Evolutionary conservation across 2,797 vertebrate species (phyloP), one percentile per base, ranked within the genome.

Genomic region (Peromyscus attwateri): DNA sequence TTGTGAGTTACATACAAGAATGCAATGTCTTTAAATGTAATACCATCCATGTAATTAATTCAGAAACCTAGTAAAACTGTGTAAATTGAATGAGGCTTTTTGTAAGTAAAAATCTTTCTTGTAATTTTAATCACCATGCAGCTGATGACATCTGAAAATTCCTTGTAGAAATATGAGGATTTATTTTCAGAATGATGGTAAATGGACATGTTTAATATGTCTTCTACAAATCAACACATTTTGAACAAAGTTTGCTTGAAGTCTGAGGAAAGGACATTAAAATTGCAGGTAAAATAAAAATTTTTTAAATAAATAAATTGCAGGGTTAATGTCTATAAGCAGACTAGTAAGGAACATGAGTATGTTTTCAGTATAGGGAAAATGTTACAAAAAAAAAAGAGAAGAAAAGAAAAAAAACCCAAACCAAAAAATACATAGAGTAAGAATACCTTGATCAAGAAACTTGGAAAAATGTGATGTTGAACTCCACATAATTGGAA

Each of bases 111-210:
- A 49, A 98, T 80, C 19, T 90, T 70, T 21, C 2, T 83, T 52
- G 23, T 92, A 97, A 95, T 94, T 95, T 95, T 91, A 96, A 97
- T 97, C 52, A 1, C 29, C 27, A 80, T 94, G 73, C 83, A 82
- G 96, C 60, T 66, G 97, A 97, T 23, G 25, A 17, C 76, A 96
- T 97, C 89, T 96, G 62, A 96, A 95, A 92, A 95, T 95, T 96
- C 89, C 95, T 93, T 43, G 87, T 70, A 92, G 43, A 94, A 95
- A 97, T 97, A 62, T 95, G 88, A 71, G 92, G 60, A 92, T 93
- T 97, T 98, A 66, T 96, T 97, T 97, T 97, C 84, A 96, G 62
- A 92, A 55, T 97, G 73, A 93, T 97, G 95, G 73, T 91, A 97
- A 97, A 93, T 91, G 89, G 93, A 96, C 55, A 37, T 27, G 6